A percentile compares a stretch with the other conserved stretches of the same genome.
Evolutionary conservation across 2,888 invertebrate species (phyloP).

Genomic region (Eupithecia insigniata): DNA sequence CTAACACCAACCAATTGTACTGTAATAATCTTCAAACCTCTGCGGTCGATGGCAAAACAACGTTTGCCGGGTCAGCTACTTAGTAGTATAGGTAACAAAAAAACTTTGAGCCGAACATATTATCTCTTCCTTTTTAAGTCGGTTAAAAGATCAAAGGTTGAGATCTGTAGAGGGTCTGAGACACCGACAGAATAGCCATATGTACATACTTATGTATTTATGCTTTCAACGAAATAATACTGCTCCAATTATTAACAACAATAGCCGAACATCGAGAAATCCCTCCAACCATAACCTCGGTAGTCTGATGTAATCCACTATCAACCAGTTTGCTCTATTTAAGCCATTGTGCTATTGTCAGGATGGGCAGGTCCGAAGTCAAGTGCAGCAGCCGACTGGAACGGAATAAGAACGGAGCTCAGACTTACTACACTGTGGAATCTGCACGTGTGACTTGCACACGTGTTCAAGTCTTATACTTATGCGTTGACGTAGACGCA

Average conservation of each 20-base stretch:
- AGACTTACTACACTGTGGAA: too few species aligned
- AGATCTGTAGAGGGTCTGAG: background rate
- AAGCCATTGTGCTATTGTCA: constrained; percentile 64
- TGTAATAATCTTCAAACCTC: too few species aligned
- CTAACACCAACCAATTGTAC: too few species aligned
- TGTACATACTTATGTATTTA: background rate
- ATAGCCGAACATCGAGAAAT: constrained; percentile 13
- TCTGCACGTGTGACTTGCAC: constrained; percentile 72
- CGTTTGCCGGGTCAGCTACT: too few species aligned
- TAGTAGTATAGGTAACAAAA: too few species aligned
- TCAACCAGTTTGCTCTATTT: constrained; percentile 64
- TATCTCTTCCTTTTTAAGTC: too few species aligned
- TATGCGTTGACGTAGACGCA: constrained; percentile 58
- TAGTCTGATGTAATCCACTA: constrained; percentile 27
- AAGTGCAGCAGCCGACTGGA: constrained; percentile 80
- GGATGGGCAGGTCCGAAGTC: constrained; percentile 77
- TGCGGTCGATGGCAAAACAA: too few species aligned
- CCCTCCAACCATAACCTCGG: constrained; percentile 29
- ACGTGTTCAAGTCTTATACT: constrained; percentile 65
- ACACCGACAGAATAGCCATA: background rate
- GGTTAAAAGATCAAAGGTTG: too few species aligned
- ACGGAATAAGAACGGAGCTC: constrained; percentile 61
- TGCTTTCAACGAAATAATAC: constrained; percentile 1
- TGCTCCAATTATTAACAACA: background rate
- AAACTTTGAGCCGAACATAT: too few species aligned